These are phyloP conservation scores for Azorinus chamasolen DNA, from an alignment of 2,888 invertebrate genomes.

Conservation along the genomic window DNA sequence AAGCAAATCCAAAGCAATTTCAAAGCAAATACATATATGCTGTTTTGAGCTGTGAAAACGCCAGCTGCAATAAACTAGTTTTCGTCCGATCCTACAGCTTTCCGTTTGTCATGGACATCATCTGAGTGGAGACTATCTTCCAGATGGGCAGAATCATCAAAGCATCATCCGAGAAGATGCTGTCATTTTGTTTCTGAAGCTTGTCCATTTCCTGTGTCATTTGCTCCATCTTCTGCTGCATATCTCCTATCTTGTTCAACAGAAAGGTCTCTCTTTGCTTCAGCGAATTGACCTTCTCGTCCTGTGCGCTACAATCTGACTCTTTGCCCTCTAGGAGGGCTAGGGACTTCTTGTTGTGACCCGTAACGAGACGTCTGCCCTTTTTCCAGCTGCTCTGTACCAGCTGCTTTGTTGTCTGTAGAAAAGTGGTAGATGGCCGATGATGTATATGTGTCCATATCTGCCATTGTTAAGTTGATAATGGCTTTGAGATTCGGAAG, in stretches of 20 bases:
- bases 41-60: too few relatives aligned
- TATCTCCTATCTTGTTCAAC: too few relatives aligned
- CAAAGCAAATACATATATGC: too few relatives aligned
- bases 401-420: neutral
- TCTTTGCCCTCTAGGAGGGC: neutral
- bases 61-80: too few relatives aligned
- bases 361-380: neutral
- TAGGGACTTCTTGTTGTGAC: conserved; percentile 1
- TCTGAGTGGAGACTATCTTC: too few relatives aligned
- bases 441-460: conserved; percentile 3
- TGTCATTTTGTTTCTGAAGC: too few relatives aligned
- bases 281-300: neutral
- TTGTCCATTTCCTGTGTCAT: too few relatives aligned
- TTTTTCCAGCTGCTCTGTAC: conserved; percentile 2
- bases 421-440: neutral
- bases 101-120: too few relatives aligned
- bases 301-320: neutral
- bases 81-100: too few relatives aligned
- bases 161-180: neutral
- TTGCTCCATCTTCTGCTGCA: too few relatives aligned
- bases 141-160: neutral
- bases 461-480: neutral
- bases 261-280: conserved; percentile 1
- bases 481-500: neutral
- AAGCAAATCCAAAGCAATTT: too few relatives aligned